Evolutionary conservation across 2,797 vertebrate species (phyloP).

Genomic region (Naso thynnoides): DNA sequence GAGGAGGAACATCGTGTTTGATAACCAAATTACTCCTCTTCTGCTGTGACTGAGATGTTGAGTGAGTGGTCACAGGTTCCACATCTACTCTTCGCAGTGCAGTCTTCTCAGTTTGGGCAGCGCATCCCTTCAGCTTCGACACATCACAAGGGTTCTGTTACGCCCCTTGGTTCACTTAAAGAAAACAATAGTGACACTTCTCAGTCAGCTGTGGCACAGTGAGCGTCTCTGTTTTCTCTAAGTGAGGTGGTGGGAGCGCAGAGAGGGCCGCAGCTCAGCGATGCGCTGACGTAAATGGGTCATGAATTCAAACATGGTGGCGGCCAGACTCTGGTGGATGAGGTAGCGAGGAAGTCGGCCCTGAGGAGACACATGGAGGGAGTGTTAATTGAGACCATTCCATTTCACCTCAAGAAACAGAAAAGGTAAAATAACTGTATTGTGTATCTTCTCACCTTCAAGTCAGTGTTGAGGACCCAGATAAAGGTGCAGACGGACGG

Average conservation of each 20-base stretch:
- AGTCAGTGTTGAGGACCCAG: constrained; percentile 97
- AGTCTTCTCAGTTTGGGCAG: constrained; percentile 8
- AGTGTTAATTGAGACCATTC: background rate
- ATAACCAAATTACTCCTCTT: constrained; percentile 6
- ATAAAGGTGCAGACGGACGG: constrained; percentile 94
- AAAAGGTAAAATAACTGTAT: background rate
- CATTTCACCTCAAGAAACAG: background rate
- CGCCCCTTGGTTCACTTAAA: background rate
- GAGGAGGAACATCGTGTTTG: constrained; percentile 20
- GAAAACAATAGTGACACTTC: constrained; percentile 18
- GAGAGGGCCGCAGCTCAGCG: constrained; percentile 77
- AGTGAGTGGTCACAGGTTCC: constrained; percentile 18
- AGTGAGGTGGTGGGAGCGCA: constrained; percentile 50
- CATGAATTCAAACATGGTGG: constrained; percentile 98
- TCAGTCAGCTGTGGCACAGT: constrained; percentile 15
- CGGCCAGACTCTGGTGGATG: constrained; percentile 95
- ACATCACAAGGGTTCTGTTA: background rate
- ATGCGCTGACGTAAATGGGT: constrained; percentile 91
- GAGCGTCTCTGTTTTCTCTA: constrained; percentile 19
- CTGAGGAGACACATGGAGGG: constrained; percentile 70
- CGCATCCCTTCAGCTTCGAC: background rate
- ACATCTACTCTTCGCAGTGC: constrained; percentile 11
- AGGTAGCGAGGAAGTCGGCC: constrained; percentile 95
- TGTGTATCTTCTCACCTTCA: constrained; percentile 87
- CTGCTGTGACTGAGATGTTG: constrained; percentile 14